Base-by-base conservation (phyloP, 1,140 invertebrate genomes). In the Drosophila orosa region DNA sequence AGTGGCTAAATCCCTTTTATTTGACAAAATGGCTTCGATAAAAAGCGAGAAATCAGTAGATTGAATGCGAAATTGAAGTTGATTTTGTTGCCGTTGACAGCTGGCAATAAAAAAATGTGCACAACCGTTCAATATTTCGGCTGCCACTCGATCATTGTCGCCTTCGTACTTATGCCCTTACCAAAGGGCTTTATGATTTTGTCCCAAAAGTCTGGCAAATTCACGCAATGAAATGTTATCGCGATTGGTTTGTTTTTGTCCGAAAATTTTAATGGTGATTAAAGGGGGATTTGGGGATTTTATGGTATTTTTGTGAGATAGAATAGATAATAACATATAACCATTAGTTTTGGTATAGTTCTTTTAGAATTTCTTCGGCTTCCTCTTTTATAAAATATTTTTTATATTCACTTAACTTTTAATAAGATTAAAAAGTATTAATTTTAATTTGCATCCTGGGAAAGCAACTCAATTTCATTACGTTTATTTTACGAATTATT, bases 11-110 rank as follows among this genome's bases (percentile, higher is more conserved):
- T 80, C 80, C 84, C 72, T 68, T 87, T 86, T 86, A 83, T 79
- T 79, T 74, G 83, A 89, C 83, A 86, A 86, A 86, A 86, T 87
- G 83, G 83, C 84, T 76, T 73, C 84, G 76, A 86, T 83, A 82
- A 86, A 85, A 84, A 85, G 40, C 57, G 31, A 31, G 31, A 55
- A 60, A 66, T 48, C 61, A 45, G 40, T 6, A 66, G 61, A 71
- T 56, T 52, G 58, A 66, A 61, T 74, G 48, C 62, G 78, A 79
- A 86, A 87, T 89, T 86, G 67, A 87, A 86, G 83, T 82, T 86
- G 83, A 82, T 87, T 79, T 83, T 77, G 82, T 86, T 86, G 71
- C 45, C 39, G 35, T 82, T 84, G 78, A 78, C 82, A 86, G 83
- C 83, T 89, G 83, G 24, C 82, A 15, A 22, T 40, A 71, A 71